Conservation (phyloP, 2,888 invertebrate genomes). For the Sphaerophoria taeniata region DNA sequence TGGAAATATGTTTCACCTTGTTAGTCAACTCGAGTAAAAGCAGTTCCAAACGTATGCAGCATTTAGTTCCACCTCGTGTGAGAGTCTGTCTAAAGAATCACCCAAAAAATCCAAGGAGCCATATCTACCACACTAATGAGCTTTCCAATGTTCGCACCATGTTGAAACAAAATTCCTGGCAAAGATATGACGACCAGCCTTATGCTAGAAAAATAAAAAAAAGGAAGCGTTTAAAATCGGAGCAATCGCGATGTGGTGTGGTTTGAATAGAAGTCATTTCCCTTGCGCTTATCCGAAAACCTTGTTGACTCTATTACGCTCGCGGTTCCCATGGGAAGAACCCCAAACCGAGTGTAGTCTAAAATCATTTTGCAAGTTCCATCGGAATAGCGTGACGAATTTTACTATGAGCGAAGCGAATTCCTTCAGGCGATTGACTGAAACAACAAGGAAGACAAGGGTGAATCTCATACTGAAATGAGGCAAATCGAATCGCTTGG, state of each 20-base stretch:
- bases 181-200: slow-evolving; percentile 33
- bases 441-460: slow-evolving; percentile 48
- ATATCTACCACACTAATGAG: slow-evolving; percentile 70
- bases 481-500: slow-evolving; percentile 58
- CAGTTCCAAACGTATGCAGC: slow-evolving; percentile 75
- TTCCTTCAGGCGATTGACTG: slow-evolving; percentile 69
- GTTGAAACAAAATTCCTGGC: slow-evolving; percentile 6
- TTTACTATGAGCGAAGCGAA: slow-evolving; percentile 82
- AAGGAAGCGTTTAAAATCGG: slow-evolving; percentile 62
- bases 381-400: slow-evolving; percentile 78
- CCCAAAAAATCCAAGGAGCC: neutral
- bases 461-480: slow-evolving; percentile 70
- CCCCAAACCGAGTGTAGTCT: neutral
- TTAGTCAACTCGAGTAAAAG: slow-evolving; percentile 79
- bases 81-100: slow-evolving; percentile 27
- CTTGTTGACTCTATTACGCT: slow-evolving; percentile 60
- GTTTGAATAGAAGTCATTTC: slow-evolving; percentile 18
- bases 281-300: slow-evolving; percentile 11
- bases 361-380: slow-evolving; percentile 64
- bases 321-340: slow-evolving; percentile 63
- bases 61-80: slow-evolving; percentile 74
- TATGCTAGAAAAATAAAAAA: slow-evolving; percentile 55
- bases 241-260: slow-evolving; percentile 23
- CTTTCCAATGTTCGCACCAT: slow-evolving; percentile 67
- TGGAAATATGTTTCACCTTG: slow-evolving; percentile 82